Evolutionary conservation across 2,113 vertebrate genomes (phyloP).

Genomic region (Saccopteryx leptura): DNA sequence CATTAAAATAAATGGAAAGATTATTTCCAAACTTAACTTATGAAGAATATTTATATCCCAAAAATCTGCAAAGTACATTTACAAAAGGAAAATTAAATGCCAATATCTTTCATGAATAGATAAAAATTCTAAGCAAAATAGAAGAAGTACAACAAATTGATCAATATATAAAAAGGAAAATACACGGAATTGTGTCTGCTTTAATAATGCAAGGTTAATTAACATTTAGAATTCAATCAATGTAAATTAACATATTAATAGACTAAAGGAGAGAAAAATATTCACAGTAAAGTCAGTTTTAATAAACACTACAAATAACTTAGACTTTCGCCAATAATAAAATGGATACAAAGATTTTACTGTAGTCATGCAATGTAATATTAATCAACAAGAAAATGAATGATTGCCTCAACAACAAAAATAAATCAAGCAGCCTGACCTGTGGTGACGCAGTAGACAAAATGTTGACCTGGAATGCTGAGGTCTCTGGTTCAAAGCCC

Average conservation of each 20-base stretch:
- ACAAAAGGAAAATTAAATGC: not conserved
- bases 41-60: not conserved
- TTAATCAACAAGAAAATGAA: not conserved
- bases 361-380: not conserved
- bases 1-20: not conserved
- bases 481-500: no score
- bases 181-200: not conserved
- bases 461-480: no score
- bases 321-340: not conserved
- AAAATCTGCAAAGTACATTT: not conserved
- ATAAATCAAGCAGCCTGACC: no score
- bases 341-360: not conserved
- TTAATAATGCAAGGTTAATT: not conserved
- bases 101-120: not conserved
- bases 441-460: no score
- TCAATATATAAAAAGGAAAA: not conserved
- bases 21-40: not conserved
- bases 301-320: not conserved
- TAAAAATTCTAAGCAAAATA: not conserved
- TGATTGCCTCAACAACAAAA: not conserved
- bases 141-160: not conserved
- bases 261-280: conserved; percentile 20
- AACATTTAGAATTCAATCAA: not conserved
- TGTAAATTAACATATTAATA: not conserved
- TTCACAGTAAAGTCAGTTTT: not conserved